A percentile compares a stretch with the other conserved stretches of the same genome.
phyloP scores from a whole-genome alignment of 2,888 invertebrate genomes.

The Cheilosia vernalis region DNA sequence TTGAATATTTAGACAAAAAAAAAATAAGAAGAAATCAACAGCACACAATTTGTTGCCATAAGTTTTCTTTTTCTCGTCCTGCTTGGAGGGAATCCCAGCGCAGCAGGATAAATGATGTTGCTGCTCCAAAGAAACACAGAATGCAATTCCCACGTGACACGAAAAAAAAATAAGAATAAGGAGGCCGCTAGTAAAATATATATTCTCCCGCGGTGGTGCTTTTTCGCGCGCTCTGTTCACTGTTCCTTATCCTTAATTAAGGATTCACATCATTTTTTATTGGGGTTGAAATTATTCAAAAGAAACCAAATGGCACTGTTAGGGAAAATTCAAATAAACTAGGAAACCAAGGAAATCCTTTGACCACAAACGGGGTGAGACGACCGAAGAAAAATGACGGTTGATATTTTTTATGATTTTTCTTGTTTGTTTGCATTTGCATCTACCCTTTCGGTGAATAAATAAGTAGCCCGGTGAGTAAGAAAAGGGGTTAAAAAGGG shows the following conservation, averaged over 20 bases:
- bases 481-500: constrained; percentile 10
- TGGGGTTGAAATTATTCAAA: constrained; percentile 83
- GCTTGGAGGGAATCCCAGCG: constrained; percentile 40
- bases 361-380: constrained; percentile 48
- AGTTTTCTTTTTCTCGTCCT: constrained; percentile 44
- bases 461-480: constrained; percentile 18
- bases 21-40: constrained; percentile 19
- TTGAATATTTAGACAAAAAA: constrained; percentile 75
- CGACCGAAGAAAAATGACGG: constrained; percentile 67
- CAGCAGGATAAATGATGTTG: constrained; percentile 74
- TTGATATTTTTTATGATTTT: constrained; percentile 70
- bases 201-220: constrained; percentile 38
- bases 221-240: constrained; percentile 51
- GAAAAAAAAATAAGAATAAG: constrained; percentile 44
- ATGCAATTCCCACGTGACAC: constrained; percentile 77
- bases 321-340: constrained; percentile 60
- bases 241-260: constrained; percentile 81
- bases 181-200: constrained; percentile 48
- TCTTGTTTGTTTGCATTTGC: constrained; percentile 66
- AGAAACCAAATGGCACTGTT: constrained; percentile 77
- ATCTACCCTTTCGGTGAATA: constrained; percentile 41
- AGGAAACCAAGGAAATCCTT: constrained; percentile 54
- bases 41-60: constrained; percentile 73
- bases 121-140: constrained; percentile 59
- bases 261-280: constrained; percentile 84